Evolutionary conservation across 2,113 vertebrate genomes (phyloP), one percentile per base, ranked within the genome.

Genomic region (Polyodon spathula): DNA sequence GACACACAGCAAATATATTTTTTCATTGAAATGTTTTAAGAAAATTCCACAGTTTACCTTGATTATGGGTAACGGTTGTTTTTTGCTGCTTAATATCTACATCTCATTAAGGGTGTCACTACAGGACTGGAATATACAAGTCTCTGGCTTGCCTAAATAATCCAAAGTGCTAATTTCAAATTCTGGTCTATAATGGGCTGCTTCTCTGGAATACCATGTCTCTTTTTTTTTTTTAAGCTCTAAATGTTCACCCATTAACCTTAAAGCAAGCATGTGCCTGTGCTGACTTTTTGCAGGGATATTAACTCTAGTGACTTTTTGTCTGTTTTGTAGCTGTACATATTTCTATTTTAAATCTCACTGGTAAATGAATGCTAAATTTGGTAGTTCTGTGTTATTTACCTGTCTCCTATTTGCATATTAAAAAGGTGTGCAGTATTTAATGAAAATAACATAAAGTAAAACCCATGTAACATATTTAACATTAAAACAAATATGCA

Each of bases 221-320:
- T 70, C 62, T 59, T 66, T 63, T 66, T 37, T 63, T 64, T 60
- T 71, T 66, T 56, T 74, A 79, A 84, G 79, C 84, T 77, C 70
- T 83, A 73, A 78, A 76, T 75, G 79, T 76, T 68, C 69, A 80
- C 86, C 81, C 78, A 78, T 86, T 68, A 86, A 86, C 80, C 73
- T 76, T 78, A 71, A 58, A 27, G 51, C 74, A 69, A 63, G 78
- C 68, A 66, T 77, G 81, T 89, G 84, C 86, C 86, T 89, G 39
- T 78, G 66, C 68, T 73, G 57, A 58, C 65, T 68, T 71, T 86
- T 76, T 81, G 72, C 87, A 86, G 86, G 86, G 88, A 83, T 72
- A 73, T 58, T 27, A 67, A 77, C 67, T 76, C 44, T 79, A 81
- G 70, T 63, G 66, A 65, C 76, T 68, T 44, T 66, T 74, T 77